These are phyloP conservation scores for Clarias gariepinus DNA, from an alignment of 2,113 vertebrate genomes.

Conservation along the genomic window DNA sequence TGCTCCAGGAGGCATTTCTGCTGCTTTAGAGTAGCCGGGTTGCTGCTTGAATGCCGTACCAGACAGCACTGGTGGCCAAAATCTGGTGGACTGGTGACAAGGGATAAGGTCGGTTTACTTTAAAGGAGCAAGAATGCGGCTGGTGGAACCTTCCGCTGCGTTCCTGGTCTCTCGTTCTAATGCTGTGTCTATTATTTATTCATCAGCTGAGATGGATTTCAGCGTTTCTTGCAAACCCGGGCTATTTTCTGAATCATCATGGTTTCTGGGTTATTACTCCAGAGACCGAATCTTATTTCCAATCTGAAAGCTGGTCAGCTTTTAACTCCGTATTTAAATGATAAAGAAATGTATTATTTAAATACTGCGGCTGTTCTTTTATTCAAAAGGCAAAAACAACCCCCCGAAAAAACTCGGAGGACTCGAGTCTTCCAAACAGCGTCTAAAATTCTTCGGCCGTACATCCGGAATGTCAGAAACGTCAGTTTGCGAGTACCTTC, in stretches of 20 bases:
- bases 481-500: slow-evolving; percentile 35
- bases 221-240: background rate
- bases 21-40: background rate
- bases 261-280: slow-evolving; percentile 25
- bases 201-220: slow-evolving; percentile 15
- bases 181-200: slow-evolving; percentile 15
- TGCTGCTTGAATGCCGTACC: background rate
- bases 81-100: background rate
- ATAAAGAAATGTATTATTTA: background rate
- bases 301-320: background rate
- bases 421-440: slow-evolving; percentile 56
- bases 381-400: background rate
- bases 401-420: background rate
- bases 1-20: slow-evolving; percentile 21
- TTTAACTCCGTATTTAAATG: background rate
- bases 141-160: background rate
- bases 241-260: slow-evolving; percentile 31
- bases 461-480: slow-evolving; percentile 68
- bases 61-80: background rate
- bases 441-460: slow-evolving; percentile 67
- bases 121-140: background rate
- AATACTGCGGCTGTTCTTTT: background rate
- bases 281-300: slow-evolving; percentile 17
- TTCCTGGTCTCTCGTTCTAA: background rate
- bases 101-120: background rate